Conservation (phyloP, 1,140 invertebrate species). For the Temnothorax longispinosus region DNA sequence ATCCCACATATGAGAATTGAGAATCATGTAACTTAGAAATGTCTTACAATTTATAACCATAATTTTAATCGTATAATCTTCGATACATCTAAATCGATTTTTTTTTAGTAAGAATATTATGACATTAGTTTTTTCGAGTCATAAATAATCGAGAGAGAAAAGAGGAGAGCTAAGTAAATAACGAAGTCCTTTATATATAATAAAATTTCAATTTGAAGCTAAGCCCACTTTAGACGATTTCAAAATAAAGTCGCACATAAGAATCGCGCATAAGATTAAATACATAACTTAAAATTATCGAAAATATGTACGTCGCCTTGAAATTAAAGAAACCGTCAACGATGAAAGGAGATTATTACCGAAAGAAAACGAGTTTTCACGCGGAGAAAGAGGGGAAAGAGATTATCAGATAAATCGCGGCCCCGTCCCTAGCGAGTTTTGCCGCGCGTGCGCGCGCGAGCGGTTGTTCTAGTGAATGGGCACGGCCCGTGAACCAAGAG, state of each 20-base stretch:
- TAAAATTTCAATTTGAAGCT: neutral
- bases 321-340: neutral
- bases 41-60: neutral
- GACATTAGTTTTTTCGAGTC: neutral
- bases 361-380: constrained; percentile 62
- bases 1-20: neutral
- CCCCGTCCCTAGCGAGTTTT: constrained; percentile 54
- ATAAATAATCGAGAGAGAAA: neutral
- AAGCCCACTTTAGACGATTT: too few relatives aligned
- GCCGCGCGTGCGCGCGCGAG: constrained; percentile 69
- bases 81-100: neutral
- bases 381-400: too few relatives aligned
- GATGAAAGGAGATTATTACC: neutral
- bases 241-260: too few relatives aligned
- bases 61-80: neutral
- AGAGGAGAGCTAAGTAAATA: neutral
- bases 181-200: neutral
- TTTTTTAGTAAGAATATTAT: neutral
- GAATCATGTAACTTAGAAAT: neutral
- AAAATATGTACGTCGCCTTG: neutral
- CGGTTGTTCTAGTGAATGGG: constrained; percentile 80
- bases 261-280: neutral
- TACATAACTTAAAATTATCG: neutral
- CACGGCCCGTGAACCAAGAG: constrained; percentile 78
- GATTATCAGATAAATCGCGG: neutral